Conservation (phyloP, 2,113 vertebrate species). For the Odobenus rosmarus region DNA sequence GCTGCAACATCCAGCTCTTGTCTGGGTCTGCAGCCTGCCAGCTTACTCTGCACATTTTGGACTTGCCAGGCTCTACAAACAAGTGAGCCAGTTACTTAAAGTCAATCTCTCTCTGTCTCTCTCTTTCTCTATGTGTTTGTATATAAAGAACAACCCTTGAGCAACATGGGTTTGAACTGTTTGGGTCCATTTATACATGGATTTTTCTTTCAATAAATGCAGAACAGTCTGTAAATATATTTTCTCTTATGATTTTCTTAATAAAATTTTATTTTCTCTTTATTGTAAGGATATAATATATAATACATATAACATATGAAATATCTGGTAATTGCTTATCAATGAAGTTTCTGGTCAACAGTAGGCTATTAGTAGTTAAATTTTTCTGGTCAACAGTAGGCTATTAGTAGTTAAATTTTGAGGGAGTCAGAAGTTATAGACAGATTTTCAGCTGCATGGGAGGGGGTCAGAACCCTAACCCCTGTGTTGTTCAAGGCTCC, state of each 20-base stretch:
- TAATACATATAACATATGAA: background rate
- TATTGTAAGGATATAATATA: background rate
- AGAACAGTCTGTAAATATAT: too few species aligned
- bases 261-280: background rate
- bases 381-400: too few species aligned
- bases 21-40: background rate
- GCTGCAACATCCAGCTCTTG: background rate
- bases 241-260: background rate
- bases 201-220: too few species aligned
- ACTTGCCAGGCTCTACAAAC: background rate
- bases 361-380: too few species aligned
- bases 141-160: background rate
- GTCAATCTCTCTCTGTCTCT: background rate
- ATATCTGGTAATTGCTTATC: background rate
- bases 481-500: background rate
- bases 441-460: background rate
- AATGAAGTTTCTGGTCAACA: background rate
- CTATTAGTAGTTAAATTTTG: background rate
- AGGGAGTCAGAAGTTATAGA: background rate
- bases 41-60: background rate
- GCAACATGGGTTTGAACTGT: background rate
- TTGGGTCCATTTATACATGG: background rate
- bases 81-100: background rate
- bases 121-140: background rate
- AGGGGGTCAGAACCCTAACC: background rate